Conservation (phyloP, 2,113 vertebrate species). For the Dipodomys stephensi region DNA sequence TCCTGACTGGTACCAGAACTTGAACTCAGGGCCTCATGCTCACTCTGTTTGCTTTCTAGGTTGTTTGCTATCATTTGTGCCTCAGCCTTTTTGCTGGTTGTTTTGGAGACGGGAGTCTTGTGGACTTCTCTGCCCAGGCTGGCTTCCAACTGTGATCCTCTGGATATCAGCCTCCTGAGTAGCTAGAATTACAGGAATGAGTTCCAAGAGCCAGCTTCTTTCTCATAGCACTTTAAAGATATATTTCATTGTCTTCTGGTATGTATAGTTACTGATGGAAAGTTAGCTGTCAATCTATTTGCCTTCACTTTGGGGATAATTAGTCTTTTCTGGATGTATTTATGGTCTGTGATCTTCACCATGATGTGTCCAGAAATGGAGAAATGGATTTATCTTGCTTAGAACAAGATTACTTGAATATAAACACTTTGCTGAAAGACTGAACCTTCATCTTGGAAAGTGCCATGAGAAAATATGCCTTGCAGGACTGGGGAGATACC, state of each 20-base stretch:
- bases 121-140: not conserved
- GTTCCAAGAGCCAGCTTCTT: not conserved
- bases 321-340: not conserved
- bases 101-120: too few species aligned
- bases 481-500: not conserved
- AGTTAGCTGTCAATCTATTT: not conserved
- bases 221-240: conserved; percentile 9
- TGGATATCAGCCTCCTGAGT: not conserved
- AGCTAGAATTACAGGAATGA: too few species aligned
- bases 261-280: not conserved
- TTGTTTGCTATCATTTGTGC: too few species aligned
- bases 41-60: too few species aligned
- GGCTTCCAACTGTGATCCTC: not conserved
- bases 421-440: not conserved
- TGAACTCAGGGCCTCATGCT: not conserved
- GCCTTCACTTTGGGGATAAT: conserved; percentile 35
- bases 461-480: not conserved
- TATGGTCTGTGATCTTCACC: not conserved
- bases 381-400: not conserved
- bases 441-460: conserved; percentile 39
- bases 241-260: not conserved
- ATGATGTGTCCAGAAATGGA: not conserved
- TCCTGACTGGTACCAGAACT: too few species aligned
- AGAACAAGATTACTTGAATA: conserved; percentile 4
- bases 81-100: too few species aligned